Evolutionary conservation across 2,888 invertebrate genomes (phyloP), one percentile per base, ranked within the genome.

Genomic region (Scaptodrosophila latifasciaeformis): DNA sequence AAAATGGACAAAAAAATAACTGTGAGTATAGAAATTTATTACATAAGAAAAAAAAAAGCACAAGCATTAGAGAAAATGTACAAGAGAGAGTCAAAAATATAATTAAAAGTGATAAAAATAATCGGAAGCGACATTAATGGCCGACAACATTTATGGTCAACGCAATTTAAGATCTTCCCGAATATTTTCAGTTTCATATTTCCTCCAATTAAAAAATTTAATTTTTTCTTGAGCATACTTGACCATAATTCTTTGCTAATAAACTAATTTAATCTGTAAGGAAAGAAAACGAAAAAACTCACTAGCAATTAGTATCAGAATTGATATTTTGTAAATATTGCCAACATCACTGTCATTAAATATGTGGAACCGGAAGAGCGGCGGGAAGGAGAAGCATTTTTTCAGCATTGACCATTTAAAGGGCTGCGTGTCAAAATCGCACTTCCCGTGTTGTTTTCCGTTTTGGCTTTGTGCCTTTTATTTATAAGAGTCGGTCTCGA

Each of bases 31-130:
- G 37, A 45, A 42, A n/a, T n/a, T n/a, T n/a, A 79, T 70, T 74
- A 67, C 68, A 69, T 82, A 78, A 83, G 76, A 82, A 82, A 83
- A 83, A 74, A 72, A 83, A 82, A 6, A 47, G 17, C 17, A 48
- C 27, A 13, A 21, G 30, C 45, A 40, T 9, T 43, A 54, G 29
- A 37, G 9, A 53, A 31, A 40, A 35, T 37, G 37, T 30, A 42
- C 12, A 46, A 49, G 29, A 37, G 27, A 44, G 44, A 24, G 17
- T 24, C 35, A 35, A 31, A 43, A 29, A 27, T 48, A 65, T 68
- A 79, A 81, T 79, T 82, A 81, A 79, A 81, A 82, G 59, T 62
- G 82, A 79, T 78, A 81, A 81, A 78, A 81, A 62, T 62, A 69
- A 69, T 59, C 67, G 69, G 58, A 66, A 67, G 63, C 57, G 65